These are phyloP conservation scores for Fistularia tabacaria DNA, from an alignment of 2,797 vertebrate genomes.

Conservation along the genomic window DNA sequence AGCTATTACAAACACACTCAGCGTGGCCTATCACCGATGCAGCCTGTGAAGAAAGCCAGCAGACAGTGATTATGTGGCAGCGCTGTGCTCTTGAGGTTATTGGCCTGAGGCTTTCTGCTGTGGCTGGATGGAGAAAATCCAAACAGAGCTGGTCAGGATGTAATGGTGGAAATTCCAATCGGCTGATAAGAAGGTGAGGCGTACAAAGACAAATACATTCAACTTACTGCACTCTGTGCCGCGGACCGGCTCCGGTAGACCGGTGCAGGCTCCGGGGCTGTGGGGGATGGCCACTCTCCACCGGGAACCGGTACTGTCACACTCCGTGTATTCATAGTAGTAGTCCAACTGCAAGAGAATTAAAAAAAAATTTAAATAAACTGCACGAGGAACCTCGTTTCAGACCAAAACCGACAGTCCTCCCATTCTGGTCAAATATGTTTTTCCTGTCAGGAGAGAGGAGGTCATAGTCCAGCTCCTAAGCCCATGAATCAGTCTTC, in stretches of 20 bases:
- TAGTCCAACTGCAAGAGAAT: conserved; percentile 84
- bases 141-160: conserved; percentile 24
- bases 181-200: conserved; percentile 50
- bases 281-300: conserved; percentile 97
- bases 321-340: conserved; percentile 97
- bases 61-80: conserved; percentile 2
- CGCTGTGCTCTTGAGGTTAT: conserved; percentile 20
- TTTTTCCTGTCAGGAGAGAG: too few relatives aligned
- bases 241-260: conserved; percentile 89
- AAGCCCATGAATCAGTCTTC: conserved; percentile 19
- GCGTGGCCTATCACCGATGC: background rate
- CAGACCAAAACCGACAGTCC: too few relatives aligned
- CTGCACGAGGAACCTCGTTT: too few relatives aligned
- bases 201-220: background rate
- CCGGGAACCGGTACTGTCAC: conserved; percentile 91
- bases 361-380: conserved; percentile 33
- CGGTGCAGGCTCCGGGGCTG: conserved; percentile 76
- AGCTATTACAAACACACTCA: background rate
- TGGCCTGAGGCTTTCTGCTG: conserved; percentile 22
- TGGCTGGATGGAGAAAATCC: conserved; percentile 8
- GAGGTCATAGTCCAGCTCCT: conserved; percentile 15
- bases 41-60: background rate
- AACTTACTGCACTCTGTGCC: conserved; percentile 96
- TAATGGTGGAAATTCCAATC: conserved; percentile 46
- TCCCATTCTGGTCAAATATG: too few relatives aligned